Conservation (phyloP, 2,888 invertebrate species). For the Cylloceria caligata region DNA sequence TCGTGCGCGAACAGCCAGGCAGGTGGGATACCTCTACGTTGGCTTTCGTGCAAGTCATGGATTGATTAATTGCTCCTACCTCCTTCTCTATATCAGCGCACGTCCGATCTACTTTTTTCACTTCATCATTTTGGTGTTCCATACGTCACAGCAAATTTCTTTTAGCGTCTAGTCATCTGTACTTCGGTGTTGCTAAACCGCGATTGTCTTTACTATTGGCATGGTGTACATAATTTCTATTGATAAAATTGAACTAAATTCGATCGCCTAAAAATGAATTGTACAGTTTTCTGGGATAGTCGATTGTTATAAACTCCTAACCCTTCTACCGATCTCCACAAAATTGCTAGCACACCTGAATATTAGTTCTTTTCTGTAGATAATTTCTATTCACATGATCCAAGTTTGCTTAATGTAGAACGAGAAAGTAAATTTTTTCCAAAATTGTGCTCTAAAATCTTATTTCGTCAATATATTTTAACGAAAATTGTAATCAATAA, state of each 20-base stretch:
- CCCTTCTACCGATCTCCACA: no score
- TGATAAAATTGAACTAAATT: background rate
- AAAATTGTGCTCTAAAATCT: no score
- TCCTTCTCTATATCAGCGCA: constrained; percentile 7
- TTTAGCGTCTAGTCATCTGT: constrained; percentile 2
- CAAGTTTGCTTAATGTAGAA: no score
- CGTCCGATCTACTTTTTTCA: constrained; percentile 31
- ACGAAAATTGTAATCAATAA: no score
- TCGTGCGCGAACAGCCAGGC: constrained; percentile 49
- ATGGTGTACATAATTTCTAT: background rate
- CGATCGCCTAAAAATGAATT: background rate
- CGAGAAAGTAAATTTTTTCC: no score
- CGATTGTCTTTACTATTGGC: background rate
- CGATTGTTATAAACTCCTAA: no score
- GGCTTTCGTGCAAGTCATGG: constrained; percentile 50
- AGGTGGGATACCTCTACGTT: constrained; percentile 48
- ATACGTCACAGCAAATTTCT: constrained; percentile 13
- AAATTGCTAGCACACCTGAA: no score
- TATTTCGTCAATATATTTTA: no score
- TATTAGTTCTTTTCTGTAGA: no score
- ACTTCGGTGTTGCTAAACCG: background rate
- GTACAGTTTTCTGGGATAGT: background rate
- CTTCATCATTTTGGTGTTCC: constrained; percentile 38
- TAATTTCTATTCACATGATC: no score
- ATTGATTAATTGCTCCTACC: constrained; percentile 55